Conservation (phyloP, 1,140 invertebrate species). For the Diprion similis region DNA sequence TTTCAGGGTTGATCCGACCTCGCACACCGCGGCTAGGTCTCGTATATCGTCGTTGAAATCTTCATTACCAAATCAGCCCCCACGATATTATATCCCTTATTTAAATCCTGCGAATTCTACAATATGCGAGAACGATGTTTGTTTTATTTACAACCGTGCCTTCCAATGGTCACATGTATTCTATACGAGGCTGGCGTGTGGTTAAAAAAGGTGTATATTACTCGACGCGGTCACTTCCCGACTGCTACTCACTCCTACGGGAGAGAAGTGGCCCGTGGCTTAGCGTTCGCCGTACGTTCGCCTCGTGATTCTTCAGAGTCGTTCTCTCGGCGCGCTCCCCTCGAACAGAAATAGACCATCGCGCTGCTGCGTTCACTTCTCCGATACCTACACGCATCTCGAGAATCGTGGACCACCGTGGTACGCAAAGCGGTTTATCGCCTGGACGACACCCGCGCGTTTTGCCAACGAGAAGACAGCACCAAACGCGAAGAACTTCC, state of each 20-base stretch:
- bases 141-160: too few relatives aligned
- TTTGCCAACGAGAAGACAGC: background rate
- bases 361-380: conserved; percentile 60
- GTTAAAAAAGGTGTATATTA: background rate
- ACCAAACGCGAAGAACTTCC: too few relatives aligned
- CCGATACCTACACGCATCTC: conserved; percentile 41
- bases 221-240: conserved; percentile 6
- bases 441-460: background rate
- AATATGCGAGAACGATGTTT: too few relatives aligned
- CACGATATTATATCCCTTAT: background rate
- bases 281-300: background rate
- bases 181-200: too few relatives aligned
- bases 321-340: conserved; percentile 49
- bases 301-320: conserved; percentile 42
- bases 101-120: too few relatives aligned
- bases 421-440: conserved; percentile 7
- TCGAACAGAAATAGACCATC: conserved; percentile 56
- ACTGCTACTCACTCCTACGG: conserved; percentile 1
- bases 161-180: too few relatives aligned
- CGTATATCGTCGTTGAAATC: background rate
- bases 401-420: background rate
- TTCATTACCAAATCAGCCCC: background rate
- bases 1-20: background rate
- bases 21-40: background rate
- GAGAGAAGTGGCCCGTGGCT: conserved; percentile 1